A percentile compares a stretch with the other conserved stretches of the same genome.
Conservation (phyloP, 2,888 invertebrate species). For the Smittia aterrima region DNA sequence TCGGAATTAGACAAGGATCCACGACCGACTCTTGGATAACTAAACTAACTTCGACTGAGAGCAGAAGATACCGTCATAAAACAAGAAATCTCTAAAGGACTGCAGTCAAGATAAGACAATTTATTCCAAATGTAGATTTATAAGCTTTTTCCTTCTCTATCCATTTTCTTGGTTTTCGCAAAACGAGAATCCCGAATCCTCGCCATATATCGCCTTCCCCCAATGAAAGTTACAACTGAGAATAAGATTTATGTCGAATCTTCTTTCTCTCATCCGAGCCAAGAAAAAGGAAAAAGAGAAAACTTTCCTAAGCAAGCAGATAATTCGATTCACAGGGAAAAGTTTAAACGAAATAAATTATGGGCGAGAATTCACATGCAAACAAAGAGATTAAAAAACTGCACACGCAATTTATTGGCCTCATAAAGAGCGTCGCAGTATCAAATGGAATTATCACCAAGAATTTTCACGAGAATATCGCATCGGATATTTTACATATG, state of each 20-base stretch:
- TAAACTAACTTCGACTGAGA: slow-evolving; percentile 18
- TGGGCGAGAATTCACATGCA: slow-evolving; percentile 7
- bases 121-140: slow-evolving; percentile 31
- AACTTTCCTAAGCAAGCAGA: slow-evolving; percentile 10
- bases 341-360: background rate
- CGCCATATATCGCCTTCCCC: slow-evolving; percentile 17
- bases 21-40: background rate
- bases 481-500: slow-evolving; percentile 41
- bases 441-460: slow-evolving; percentile 8
- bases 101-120: slow-evolving; percentile 40
- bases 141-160: background rate
- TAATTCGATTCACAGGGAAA: background rate
- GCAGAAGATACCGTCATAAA: slow-evolving; percentile 40
- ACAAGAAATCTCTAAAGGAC: slow-evolving; percentile 39
- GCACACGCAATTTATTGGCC: slow-evolving; percentile 19
- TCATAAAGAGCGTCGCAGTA: background rate
- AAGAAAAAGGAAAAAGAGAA: slow-evolving; percentile 9
- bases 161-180: background rate
- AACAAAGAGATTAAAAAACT: slow-evolving; percentile 9
- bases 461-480: slow-evolving; percentile 33
- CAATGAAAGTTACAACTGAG: slow-evolving; percentile 23
- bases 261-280: background rate
- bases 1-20: no score
- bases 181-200: slow-evolving; percentile 20
- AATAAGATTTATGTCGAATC: slow-evolving; percentile 26